Conservation (phyloP, 2,113 vertebrate species). For the Gambusia affinis region DNA sequence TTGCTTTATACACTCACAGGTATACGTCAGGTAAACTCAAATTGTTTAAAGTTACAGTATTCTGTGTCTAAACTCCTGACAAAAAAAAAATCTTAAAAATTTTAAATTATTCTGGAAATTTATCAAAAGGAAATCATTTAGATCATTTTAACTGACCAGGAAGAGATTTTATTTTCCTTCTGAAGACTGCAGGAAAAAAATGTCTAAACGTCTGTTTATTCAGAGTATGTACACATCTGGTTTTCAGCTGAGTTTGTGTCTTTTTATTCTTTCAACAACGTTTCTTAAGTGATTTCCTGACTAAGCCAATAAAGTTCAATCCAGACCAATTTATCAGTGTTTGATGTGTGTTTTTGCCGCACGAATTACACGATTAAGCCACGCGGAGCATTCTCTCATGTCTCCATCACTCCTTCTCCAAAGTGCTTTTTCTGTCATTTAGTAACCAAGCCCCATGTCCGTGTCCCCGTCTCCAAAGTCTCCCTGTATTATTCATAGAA, state of each 20-base stretch:
- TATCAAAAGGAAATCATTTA: neutral
- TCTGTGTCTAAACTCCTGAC: neutral
- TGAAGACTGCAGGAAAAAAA: no score
- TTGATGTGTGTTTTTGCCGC: slow-evolving; percentile 35
- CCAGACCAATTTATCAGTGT: slow-evolving; percentile 4
- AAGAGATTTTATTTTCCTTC: neutral
- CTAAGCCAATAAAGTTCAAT: slow-evolving; percentile 57
- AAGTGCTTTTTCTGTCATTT: slow-evolving; percentile 30
- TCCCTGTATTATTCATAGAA: slow-evolving; percentile 77
- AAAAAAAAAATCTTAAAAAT: neutral
- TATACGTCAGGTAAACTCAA: neutral
- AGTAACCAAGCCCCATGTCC: slow-evolving; percentile 33
- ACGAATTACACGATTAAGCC: neutral
- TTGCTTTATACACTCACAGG: neutral
- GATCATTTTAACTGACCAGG: neutral
- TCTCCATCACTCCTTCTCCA: neutral
- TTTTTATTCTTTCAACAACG: neutral
- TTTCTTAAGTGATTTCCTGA: neutral
- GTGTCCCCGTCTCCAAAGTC: slow-evolving; percentile 38
- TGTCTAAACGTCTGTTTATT: no score
- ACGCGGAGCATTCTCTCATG: neutral
- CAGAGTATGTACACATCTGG: neutral
- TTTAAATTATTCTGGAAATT: neutral
- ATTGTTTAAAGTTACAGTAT: neutral
- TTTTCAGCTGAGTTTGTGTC: neutral